Conservation (phyloP, 2,113 vertebrate genomes). For the Gallinago paraguaiae region DNA sequence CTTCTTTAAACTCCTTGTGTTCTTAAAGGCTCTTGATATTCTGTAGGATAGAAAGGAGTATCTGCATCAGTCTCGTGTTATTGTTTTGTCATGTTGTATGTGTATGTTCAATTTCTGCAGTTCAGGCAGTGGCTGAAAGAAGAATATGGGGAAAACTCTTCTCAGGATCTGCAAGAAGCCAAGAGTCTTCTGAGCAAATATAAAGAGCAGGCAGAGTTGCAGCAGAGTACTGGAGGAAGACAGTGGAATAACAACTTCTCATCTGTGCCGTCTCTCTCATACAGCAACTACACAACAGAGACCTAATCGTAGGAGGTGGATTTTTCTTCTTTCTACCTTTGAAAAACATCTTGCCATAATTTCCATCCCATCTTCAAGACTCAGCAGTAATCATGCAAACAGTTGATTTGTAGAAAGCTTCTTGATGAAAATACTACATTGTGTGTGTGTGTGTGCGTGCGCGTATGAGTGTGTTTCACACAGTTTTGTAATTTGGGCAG, state of each 20-base stretch:
- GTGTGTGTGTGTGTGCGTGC: background rate
- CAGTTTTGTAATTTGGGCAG: background rate
- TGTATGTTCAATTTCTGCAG: conserved; percentile 68
- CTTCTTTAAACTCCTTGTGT: background rate
- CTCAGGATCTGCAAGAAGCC: conserved; percentile 86
- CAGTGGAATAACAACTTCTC: conserved; percentile 76
- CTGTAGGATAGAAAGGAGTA: background rate
- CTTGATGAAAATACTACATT: background rate
- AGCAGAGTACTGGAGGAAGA: conserved; percentile 62
- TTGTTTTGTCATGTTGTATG: background rate
- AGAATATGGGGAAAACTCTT: conserved; percentile 86
- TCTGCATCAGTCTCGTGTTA: background rate
- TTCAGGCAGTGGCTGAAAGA: conserved; percentile 87
- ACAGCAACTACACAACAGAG: conserved; percentile 72
- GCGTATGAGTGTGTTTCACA: conserved; percentile 17
- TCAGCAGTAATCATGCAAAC: conserved; percentile 2
- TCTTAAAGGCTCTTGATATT: background rate
- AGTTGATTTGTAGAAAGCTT: conserved; percentile 14
- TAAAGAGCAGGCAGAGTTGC: conserved; percentile 65
- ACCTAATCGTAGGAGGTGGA: conserved; percentile 46
- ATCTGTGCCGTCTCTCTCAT: conserved; percentile 67
- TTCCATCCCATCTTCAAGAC: conserved; percentile 20
- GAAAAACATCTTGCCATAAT: background rate
- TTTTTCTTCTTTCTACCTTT: background rate
- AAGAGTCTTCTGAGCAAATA: conserved; percentile 83